Base-by-base conservation (phyloP, 2,888 invertebrate species). In the Mylabris sibirica region DNA sequence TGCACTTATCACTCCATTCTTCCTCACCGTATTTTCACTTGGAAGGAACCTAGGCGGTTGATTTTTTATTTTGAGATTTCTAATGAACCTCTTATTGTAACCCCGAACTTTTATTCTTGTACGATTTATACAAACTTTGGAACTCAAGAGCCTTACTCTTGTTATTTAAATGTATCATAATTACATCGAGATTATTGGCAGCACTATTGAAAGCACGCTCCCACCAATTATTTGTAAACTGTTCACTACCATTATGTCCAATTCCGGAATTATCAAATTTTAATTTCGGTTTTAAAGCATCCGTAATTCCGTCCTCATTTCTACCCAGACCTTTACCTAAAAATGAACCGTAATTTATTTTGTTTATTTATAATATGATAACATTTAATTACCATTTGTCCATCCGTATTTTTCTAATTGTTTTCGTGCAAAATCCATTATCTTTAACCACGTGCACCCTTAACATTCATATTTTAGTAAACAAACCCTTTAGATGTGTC, bases 201-300 rank as follows among this genome's bases (percentile, higher is more conserved):
- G 94, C 93, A 77, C 90, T 90, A 79, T 95, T 90, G 78, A 91
- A 96, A 9, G 92, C 86, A 11, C 90, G 88, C 72, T 92, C 92
- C 95, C 95, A 95, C 96, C 96, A 96, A 76, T 94, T 92, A 74
- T 92, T 91, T 0, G 91, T 92, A 79, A 92, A 94, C 77, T 93
- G 91, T 8, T 91, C 89, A 0, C 91, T 90, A 2, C 88, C 86
- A 81, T 93, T 90, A 75, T 93, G 92, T 0, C 96, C 97, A 24
- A 97, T 82, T 0, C 95, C 95, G 0, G 89, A 83, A 12, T 87
- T 91, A 79, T 96, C 94, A 69, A 93, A 91, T 82, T 96, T 97
- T 9, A 94, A 80, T 80, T 90, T 92, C 0, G 95, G 92, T 82
- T 92, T 94, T 0, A 97, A 78, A 0, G 96, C 90, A 72, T 91